These are phyloP conservation scores for Aspidapion aeneum DNA, from an alignment of 2,888 invertebrate genomes.

Conservation along the genomic window DNA sequence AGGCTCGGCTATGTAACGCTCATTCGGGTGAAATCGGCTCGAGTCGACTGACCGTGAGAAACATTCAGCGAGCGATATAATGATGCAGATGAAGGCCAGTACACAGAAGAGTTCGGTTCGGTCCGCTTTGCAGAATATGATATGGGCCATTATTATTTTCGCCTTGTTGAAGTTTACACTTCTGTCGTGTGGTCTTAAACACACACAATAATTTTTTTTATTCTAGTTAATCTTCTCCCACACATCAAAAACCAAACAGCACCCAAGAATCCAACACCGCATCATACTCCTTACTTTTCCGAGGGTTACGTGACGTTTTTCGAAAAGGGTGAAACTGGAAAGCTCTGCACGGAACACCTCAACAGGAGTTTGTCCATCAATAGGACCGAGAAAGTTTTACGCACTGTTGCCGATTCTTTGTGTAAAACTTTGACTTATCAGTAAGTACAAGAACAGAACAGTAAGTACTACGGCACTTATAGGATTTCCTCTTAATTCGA, in stretches of 20 bases:
- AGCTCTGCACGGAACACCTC: conserved; percentile 77
- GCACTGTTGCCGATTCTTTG: conserved; percentile 72
- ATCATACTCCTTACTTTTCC: conserved; percentile 64
- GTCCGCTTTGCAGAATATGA: too few species aligned
- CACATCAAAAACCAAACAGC: conserved; percentile 61
- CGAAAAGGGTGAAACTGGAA: conserved; percentile 76
- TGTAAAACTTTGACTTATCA: conserved; percentile 74
- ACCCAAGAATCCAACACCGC: conserved; percentile 63
- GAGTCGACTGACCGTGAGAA: too few species aligned
- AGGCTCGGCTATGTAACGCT: too few species aligned
- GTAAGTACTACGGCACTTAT: not conserved
- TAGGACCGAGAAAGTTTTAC: conserved; percentile 46
- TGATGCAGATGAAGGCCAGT: too few species aligned
- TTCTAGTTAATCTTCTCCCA: conserved; percentile 71
- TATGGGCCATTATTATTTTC: too few species aligned
- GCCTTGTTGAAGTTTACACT: too few species aligned
- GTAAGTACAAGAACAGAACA: conserved; percentile 51
- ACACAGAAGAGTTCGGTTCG: too few species aligned
- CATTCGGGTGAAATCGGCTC: too few species aligned
- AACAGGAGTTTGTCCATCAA: conserved; percentile 56
- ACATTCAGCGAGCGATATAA: too few species aligned
- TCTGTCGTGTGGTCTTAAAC: too few species aligned
- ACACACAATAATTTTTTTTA: too few species aligned
- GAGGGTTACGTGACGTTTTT: conserved; percentile 84
- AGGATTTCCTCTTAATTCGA: not conserved